Evolutionary conservation across 2,888 invertebrate species (phyloP), one percentile per base, ranked within the genome.

Genomic region (Polyommatus icarus): DNA sequence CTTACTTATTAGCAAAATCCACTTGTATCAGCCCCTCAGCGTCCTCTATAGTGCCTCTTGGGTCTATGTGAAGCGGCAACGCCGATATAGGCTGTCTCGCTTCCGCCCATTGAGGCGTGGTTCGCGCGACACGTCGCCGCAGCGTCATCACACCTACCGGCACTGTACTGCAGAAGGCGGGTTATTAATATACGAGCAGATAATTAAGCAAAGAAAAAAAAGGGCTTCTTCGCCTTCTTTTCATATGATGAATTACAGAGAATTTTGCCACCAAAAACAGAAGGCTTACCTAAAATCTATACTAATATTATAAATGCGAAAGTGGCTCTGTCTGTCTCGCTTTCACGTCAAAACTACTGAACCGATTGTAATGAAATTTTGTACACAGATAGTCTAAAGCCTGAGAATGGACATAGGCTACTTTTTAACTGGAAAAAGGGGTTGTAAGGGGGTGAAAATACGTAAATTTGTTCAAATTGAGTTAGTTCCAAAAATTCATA

Each of bases 1-100:
- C 18, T 89, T 88, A 97, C 96, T 97, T 98, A 91, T 99, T 99
- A 50, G 99, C 99, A 95, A 99, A 99, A 90, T 99, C 99, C 46
- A 99, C 97, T 95, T 99, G 98, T 82, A 99, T 92, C 84, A 98
- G 94, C 1, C 97, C 98, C 36, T 97, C 97, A 77, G 98, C 96
- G 82, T 97, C 96, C 90, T 99, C 99, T 79, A 99, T 99, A 0
- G 96, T 97, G 6, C 97, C 97, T 40, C 91, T 90, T 3, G 96
- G 95, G 71, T 96, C 95, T 0, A 98, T 95, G 85, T 97, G 97
- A 2, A 98, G 86, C 7, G 95, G 95, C 15, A 95, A 91, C 29
- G 94, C 89, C 4, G 95, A 95, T 18, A 99, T 86, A 12, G 89
- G 90, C 10, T 59, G 50, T 92, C 90, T 0, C 90, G 87, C 36